Base-by-base conservation (phyloP, 2,113 vertebrate species). In the Syrrhaptes paradoxus region DNA sequence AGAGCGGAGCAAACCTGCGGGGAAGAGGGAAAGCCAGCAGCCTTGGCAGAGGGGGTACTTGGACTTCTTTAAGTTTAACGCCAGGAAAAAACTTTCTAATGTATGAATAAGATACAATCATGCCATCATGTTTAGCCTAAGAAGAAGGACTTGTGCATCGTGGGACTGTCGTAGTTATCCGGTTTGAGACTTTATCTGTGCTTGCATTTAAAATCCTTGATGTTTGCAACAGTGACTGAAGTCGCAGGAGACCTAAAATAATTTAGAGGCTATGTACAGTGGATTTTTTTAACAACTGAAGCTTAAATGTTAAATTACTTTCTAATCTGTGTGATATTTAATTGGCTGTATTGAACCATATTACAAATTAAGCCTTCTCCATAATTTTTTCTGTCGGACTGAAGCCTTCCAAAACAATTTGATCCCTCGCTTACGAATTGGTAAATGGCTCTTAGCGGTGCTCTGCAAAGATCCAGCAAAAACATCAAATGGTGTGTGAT, bases 271-370 rank as follows among this genome's bases (percentile, higher is more conserved):
- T 93, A 36, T 90, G 51, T 91, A 71, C 79, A 62, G 77, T 96
- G 94, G 78, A 74, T 91, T 97, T 97, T 96, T 96, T 95, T 96
- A 97, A 89, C 85, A 97, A 67, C 84, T 72, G 81, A 89, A 96
- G 95, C 92, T 96, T 93, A 96, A 97, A 93, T 97, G 93, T 95
- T 97, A 79, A 97, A 97, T 97, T 97, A 93, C 94, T 97, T 98
- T 95, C 91, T 97, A 97, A 98, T 97, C 97, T 95, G 89, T 97
- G 95, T 95, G 95, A 93, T 97, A 98, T 97, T 95, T 98, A 98
- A 98, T 98, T 98, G 97, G 91, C 97, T 96, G 95, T 97, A 96
- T 97, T 98, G 97, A 97, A 95, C 97, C 95, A 70, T 97, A 95
- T 77, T 96, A 96, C 91, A 97, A 98, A 98, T 98, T 97, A 98